Evolutionary conservation across 2,888 invertebrate species (phyloP), one percentile per base, ranked within the genome.

Genomic region (Scaptodrosophila latifasciaeformis): DNA sequence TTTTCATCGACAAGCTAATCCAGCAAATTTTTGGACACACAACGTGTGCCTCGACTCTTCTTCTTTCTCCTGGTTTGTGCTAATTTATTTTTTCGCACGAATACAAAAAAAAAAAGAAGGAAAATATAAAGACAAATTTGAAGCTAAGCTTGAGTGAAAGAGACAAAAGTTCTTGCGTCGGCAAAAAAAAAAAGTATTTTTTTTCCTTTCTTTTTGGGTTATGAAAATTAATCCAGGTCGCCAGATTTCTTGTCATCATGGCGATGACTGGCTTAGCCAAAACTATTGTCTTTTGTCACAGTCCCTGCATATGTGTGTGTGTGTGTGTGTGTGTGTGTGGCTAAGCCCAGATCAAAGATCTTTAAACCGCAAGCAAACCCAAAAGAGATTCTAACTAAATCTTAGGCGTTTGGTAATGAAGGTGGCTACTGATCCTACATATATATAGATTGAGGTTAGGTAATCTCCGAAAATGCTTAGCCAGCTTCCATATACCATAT

Each of bases 301-400:
- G 12, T 35, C 13, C 15, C 13, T 37, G 37, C 17, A 7, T 45
- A 27, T 42, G 13, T 31, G 31, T 37, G 29, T 48, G 15, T 19
- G 49, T 15, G 46, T 42, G 40, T 51, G 68, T 68, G 77, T 66
- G 67, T 62, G 64, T 40, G 53, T 62, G 59, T 45, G 62, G 72
- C 79, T 76, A 75, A 78, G 79, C 72, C 48, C 66, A 71, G 79
- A 76, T 72, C 72, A 72, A 76, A 72, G 76, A 78, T 78, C 76
- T 71, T 56, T 57, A 66, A 71, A 75, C 79, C 79, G 72, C 79
- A 65, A 49, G 29, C 24, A 30, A 47, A 47, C 51, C 52, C 62
- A 39, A 50, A 37, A 7, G 34, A 34, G 34, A 12, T 15, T 34
- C 12, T 13, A 52, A 49, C 57, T 34, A 52, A 57, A 51, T n/a